Percentiles rank a stretch among this genome's conserved stretches.
Conservation (phyloP, 2,888 invertebrate species). For the Apodemia mormo region DNA sequence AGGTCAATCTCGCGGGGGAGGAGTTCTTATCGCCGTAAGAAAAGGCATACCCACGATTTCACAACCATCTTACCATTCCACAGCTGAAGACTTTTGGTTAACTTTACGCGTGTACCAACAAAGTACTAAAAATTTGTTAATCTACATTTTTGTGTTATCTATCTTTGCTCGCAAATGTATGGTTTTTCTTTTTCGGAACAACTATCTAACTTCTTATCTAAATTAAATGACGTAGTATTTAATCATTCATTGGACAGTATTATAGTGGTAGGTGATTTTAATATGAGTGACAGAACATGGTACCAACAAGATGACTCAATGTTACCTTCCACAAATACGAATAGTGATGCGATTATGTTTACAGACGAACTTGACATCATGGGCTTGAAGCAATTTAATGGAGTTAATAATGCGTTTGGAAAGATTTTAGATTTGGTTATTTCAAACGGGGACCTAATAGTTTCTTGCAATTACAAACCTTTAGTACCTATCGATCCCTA, state of each 20-base stretch:
- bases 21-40: background rate
- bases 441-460: too few species aligned
- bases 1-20: background rate
- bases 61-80: background rate
- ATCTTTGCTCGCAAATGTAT: background rate
- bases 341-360: background rate
- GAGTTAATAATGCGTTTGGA: background rate
- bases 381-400: background rate
- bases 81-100: background rate
- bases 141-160: background rate
- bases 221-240: background rate
- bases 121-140: background rate
- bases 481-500: too few species aligned
- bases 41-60: background rate
- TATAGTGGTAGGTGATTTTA: background rate
- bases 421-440: constrained; percentile 8
- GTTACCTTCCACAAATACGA: background rate
- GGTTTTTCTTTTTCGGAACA: constrained; percentile 5
- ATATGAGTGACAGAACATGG: background rate
- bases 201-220: background rate
- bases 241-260: background rate
- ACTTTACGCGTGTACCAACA: background rate
- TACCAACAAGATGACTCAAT: background rate
- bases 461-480: too few species aligned
- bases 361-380: background rate